Conservation (phyloP, 2,888 invertebrate species). For the Scaptomyza caliginosa region DNA sequence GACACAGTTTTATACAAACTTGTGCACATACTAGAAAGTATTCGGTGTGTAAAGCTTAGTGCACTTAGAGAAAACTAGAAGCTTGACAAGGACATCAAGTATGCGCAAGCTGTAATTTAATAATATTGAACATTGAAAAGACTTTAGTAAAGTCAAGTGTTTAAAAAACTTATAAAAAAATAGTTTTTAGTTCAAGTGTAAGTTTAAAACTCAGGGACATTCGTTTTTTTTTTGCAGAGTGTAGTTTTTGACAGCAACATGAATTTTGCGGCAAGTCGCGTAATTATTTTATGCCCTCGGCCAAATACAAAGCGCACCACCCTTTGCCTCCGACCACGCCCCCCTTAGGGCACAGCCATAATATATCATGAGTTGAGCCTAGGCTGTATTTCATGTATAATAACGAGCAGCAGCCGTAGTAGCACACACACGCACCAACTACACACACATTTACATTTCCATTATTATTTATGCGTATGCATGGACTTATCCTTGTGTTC, state of each 20-base stretch:
- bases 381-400: slow-evolving; percentile 42
- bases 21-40: slow-evolving; percentile 14
- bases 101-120: too few species aligned
- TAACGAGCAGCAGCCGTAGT: slow-evolving; percentile 27
- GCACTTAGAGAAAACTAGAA: background rate
- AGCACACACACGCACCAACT: slow-evolving; percentile 1
- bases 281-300: slow-evolving; percentile 79
- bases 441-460: slow-evolving; percentile 19
- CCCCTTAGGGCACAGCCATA: slow-evolving; percentile 35
- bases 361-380: slow-evolving; percentile 72
- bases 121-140: too few species aligned
- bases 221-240: slow-evolving; percentile 12
- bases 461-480: slow-evolving; percentile 76
- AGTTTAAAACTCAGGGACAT: background rate
- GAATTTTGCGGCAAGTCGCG: slow-evolving; percentile 74
- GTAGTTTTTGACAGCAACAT: slow-evolving; percentile 60
- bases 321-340: slow-evolving; percentile 5
- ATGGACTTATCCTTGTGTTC: slow-evolving; percentile 44
- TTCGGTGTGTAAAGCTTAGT: slow-evolving; percentile 9
- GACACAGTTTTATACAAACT: slow-evolving; percentile 34
- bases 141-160: too few species aligned
- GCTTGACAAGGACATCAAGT: too few species aligned
- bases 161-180: background rate
- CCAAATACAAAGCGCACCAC: slow-evolving; percentile 53
- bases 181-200: background rate